Base-by-base conservation (phyloP, 2,113 vertebrate species). In the Epinephelus lanceolatus region DNA sequence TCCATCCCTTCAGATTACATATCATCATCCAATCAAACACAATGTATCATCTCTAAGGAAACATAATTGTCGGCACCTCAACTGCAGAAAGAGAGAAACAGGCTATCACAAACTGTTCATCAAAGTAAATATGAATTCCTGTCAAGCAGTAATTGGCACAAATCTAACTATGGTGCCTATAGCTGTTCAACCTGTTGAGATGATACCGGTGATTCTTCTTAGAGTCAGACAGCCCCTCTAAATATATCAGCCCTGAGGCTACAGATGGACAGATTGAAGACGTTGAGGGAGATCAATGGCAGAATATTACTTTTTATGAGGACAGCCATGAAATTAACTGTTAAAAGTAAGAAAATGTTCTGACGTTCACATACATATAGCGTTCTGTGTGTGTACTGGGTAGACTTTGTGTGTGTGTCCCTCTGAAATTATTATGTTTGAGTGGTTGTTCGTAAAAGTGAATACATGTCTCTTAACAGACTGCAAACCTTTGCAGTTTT, bases 121-220 rank as follows among this genome's bases (percentile, higher is more conserved):
- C 15, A 56, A 45, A 6, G 18, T 23, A 47, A 67, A 63, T 40
- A 71, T 52, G 59, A 85, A 62, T 45, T 37, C 7, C 17, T 62
- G 52, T 72, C 33, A 27, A 42, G 52, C 57, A 27, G 27, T 53
- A 30, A 45, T 70, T 59, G 27, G 63, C 55, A 66, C n/a, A 81
- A 56, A 49, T 42, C 17, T 71, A 27, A 62, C 47, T 53, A 9
- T 15, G 23, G 23, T 25, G 47, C 23, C 17, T 53, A 45, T 18
- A 40, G 27, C n/a, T 21, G 25, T 59, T 63, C 18, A 69, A 57
- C 21, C 70, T 62, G n/a, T 19, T 53, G 25, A 62, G 42, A 55
- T 0, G 10, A 18, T 49, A 23, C 21, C 1, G 13, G 14, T 19
- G 60, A 55, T 21, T 37, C 19, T 47, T 73, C 17, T 76, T 19